Conservation (phyloP, 1,140 invertebrate species). For the Aphis gossypii region DNA sequence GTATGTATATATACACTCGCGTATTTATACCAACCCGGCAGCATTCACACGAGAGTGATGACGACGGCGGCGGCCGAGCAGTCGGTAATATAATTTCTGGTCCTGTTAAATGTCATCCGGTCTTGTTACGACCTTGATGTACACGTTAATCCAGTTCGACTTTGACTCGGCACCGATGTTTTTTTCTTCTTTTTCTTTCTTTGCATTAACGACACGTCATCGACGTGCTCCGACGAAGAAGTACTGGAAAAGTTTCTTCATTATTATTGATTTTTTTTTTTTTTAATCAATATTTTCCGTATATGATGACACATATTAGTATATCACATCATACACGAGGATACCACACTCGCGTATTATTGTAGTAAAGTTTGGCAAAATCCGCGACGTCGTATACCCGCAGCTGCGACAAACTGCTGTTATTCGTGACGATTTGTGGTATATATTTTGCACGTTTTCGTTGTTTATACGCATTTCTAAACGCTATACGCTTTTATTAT, state of each 20-base stretch:
- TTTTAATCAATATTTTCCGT: not conserved
- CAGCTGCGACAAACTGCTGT: no score
- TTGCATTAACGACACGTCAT: not conserved
- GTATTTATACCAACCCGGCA: not conserved
- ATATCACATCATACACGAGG: not conserved
- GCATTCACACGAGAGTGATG: not conserved
- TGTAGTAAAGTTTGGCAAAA: not conserved
- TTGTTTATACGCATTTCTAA: not conserved
- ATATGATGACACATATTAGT: not conserved
- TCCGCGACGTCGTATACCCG: not conserved
- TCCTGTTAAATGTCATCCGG: constrained; percentile 49
- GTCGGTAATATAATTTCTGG: constrained; percentile 19
- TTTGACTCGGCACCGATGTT: not conserved
- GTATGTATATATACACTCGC: no score
- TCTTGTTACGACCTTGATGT: constrained; percentile 30
- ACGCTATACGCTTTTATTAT: not conserved
- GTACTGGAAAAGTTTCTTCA: not conserved
- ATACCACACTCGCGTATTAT: not conserved
- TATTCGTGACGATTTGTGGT: no score
- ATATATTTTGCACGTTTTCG: no score
- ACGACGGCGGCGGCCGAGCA: not conserved
- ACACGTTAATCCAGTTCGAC: constrained; percentile 51
- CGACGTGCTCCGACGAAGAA: not conserved
- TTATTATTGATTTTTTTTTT: not conserved
- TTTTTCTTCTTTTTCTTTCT: not conserved